phyloP scores from a whole-genome alignment of 2,888 invertebrate species.

The Ditylenchus weischeri region DNA sequence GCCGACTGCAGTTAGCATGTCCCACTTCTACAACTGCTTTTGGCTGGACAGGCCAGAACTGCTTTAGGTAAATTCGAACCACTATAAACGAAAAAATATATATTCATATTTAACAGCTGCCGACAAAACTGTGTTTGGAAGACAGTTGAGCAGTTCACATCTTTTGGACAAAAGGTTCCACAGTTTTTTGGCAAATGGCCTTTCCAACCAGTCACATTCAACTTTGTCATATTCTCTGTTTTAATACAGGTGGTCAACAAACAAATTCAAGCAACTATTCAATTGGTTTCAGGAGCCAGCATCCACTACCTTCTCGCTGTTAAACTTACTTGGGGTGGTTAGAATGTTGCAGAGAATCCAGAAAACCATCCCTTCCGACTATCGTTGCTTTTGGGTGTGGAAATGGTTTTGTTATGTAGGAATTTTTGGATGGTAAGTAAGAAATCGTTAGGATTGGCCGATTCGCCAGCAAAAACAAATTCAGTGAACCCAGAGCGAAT shows the following conservation, averaged over 20 bases:
- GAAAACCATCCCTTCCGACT: slow-evolving; percentile 11
- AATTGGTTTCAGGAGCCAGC: slow-evolving; percentile 44
- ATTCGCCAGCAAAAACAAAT: too few species aligned
- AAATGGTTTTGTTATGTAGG: slow-evolving; percentile 40
- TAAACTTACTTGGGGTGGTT: slow-evolving; percentile 39
- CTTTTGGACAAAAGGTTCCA: slow-evolving; percentile 32
- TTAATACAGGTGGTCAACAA: slow-evolving; percentile 30
- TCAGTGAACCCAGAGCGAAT: too few species aligned
- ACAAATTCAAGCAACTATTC: too few species aligned
- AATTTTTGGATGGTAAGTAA: slow-evolving; percentile 35
- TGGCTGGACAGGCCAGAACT: slow-evolving; percentile 31
- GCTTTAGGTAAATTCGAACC: slow-evolving; percentile 31
- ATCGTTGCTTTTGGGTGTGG: slow-evolving; percentile 35
- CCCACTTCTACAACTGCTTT: slow-evolving; percentile 25
- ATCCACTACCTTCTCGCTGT: slow-evolving; percentile 45
- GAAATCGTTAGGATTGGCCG: too few species aligned
- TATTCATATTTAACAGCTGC: slow-evolving; percentile 34
- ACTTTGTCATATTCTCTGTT: slow-evolving; percentile 29
- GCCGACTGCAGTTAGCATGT: slow-evolving; percentile 29
- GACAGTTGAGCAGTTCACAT: slow-evolving; percentile 39
- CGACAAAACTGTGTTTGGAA: slow-evolving; percentile 49
- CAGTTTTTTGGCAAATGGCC: slow-evolving; percentile 56
- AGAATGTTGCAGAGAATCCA: slow-evolving; percentile 31
- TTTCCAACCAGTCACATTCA: slow-evolving; percentile 37
- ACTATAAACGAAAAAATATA: not conserved